Conservation (phyloP, 2,797 vertebrate species). For the Acropternis orthonyx region DNA sequence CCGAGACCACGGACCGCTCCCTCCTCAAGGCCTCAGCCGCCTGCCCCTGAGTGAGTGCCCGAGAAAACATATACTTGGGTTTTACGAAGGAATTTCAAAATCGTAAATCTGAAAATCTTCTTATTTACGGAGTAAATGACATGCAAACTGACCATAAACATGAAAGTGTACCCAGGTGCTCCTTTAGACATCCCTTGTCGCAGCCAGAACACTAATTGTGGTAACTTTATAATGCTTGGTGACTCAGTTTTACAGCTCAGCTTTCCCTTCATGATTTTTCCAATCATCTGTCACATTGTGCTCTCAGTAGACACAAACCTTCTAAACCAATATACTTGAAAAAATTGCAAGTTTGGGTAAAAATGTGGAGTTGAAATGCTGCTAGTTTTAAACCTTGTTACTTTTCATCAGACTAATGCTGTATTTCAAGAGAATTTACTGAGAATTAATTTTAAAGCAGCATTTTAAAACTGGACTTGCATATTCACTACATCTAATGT, state of each 20-base stretch:
- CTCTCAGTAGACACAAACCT: background rate
- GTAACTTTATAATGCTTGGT: background rate
- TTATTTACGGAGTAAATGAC: background rate
- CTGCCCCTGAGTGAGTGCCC: background rate
- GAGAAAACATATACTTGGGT: fast-evolving
- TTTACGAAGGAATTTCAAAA: background rate
- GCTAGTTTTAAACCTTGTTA: background rate
- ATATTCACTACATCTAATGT: background rate
- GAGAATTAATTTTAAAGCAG: background rate
- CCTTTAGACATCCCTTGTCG: background rate
- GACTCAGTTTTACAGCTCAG: background rate
- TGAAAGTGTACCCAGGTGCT: fast-evolving
- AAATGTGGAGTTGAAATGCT: background rate
- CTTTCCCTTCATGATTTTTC: background rate
- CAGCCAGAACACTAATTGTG: fast-evolving
- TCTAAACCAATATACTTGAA: background rate
- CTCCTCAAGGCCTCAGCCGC: background rate
- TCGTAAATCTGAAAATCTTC: background rate
- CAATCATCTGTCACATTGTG: fast-evolving
- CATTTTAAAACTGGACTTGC: background rate
- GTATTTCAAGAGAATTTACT: background rate
- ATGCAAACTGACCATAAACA: fast-evolving
- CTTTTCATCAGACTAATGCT: background rate
- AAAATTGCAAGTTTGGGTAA: background rate
- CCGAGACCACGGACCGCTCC: background rate